Evolutionary conservation across 1,140 invertebrate species (phyloP).

Genomic region (Aphelinus atriplicis): DNA sequence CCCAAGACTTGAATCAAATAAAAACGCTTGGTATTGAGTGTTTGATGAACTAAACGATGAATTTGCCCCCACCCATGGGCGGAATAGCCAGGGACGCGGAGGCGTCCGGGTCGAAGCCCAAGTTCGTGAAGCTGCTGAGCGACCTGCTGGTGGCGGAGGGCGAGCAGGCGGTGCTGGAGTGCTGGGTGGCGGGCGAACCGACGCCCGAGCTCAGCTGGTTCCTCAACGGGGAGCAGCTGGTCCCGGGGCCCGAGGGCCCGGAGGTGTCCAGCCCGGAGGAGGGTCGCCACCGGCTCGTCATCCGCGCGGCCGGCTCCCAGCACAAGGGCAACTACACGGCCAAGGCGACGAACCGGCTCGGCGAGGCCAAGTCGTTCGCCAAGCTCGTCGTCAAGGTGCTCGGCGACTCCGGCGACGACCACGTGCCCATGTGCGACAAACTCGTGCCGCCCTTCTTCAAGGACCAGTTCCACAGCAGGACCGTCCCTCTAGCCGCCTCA

Average conservation of each 20-base stretch:
- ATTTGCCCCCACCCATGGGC: too few relatives aligned
- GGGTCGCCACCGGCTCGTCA: constrained; percentile 70
- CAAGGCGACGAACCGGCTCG: constrained; percentile 76
- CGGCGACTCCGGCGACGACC: constrained; percentile 47
- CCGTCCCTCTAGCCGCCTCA: constrained; percentile 65
- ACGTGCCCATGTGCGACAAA: constrained; percentile 69
- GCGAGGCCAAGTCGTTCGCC: constrained; percentile 84
- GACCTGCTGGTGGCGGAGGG: constrained; percentile 76
- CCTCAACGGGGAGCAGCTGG: constrained; percentile 75
- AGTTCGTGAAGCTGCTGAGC: constrained; percentile 76
- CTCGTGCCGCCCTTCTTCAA: constrained; percentile 72
- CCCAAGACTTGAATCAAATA: too few relatives aligned
- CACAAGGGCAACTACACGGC: constrained; percentile 83
- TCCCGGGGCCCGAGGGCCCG: constrained; percentile 62
- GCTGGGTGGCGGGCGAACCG: constrained; percentile 77
- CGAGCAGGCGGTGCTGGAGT: constrained; percentile 78
- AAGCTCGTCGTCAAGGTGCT: constrained; percentile 77
- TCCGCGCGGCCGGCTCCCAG: constrained; percentile 68
- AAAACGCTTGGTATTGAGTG: too few relatives aligned
- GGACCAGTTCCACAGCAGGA: constrained; percentile 71
- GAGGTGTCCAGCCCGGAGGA: constrained; percentile 63
- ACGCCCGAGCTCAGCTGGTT: constrained; percentile 78
- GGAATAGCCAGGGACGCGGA: constrained; percentile 29
- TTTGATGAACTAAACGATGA: too few relatives aligned
- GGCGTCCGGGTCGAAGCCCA: constrained; percentile 65